These are phyloP conservation scores for Bubo scandiacus DNA, from an alignment of 2,113 vertebrate genomes.

Conservation along the genomic window DNA sequence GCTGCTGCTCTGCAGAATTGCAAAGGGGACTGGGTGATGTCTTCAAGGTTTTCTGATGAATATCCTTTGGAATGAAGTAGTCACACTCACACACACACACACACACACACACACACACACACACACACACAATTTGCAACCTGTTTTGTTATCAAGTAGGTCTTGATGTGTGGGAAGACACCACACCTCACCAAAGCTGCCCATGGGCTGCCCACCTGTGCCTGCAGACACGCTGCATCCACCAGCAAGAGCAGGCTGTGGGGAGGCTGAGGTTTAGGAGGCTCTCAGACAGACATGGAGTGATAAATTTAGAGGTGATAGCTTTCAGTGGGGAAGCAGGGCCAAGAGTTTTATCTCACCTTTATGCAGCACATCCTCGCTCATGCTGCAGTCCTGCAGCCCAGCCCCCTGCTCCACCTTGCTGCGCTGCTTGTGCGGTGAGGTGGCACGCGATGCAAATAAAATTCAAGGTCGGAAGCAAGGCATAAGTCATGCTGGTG, in stretches of 20 bases:
- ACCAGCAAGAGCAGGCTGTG: neutral
- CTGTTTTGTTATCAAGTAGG: neutral
- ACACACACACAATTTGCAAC: too few species aligned
- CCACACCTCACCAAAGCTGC: neutral
- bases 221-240: neutral
- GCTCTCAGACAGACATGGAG: fast-evolving
- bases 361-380: neutral
- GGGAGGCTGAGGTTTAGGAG: neutral
- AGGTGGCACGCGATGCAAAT: neutral
- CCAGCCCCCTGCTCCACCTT: neutral
- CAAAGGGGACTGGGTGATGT: neutral
- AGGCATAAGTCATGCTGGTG: neutral
- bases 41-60: neutral
- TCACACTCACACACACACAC: too few species aligned
- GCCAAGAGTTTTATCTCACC: neutral
- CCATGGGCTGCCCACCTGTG: neutral
- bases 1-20: neutral
- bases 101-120: too few species aligned
- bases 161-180: neutral
- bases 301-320: neutral
- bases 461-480: neutral
- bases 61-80: neutral
- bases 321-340: neutral
- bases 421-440: neutral
- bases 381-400: neutral